Evolutionary conservation across 2,113 vertebrate species (phyloP), one percentile per base, ranked within the genome.

Genomic region (Sceloporus tristichus): DNA sequence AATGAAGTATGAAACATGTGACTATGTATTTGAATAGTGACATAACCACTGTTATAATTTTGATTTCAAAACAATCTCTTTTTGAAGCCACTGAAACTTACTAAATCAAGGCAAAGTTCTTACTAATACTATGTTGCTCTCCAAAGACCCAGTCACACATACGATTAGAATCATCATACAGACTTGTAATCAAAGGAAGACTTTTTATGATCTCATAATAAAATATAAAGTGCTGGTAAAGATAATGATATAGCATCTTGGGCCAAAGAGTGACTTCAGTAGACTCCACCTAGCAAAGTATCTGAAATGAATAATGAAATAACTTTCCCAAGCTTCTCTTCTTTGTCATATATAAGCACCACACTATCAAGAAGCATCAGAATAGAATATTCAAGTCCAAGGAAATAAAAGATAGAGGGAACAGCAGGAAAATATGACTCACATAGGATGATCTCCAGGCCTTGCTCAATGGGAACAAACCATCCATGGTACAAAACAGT

Each of bases 101-200:
- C 29, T 82, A 68, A 82, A 65, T 90, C 87, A 75, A 81, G 90
- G 81, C 25, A 87, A 23, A 79, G 80, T 0, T 53, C 14, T 80
- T 90, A 21, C 56, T 84, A 83, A 62, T 91, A 8, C 27, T 77
- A 70, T 42, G 78, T 2, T 25, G 40, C 68, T 85, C 19, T 86
- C 82, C 88, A 88, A 79, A 34, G 27, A 62, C 92, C 90, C 42
- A 82, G 74, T 59, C 25, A 91, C 82, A 90, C 86, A 80, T 68
- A 90, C 87, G 85, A 91, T 81, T 90, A 94, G 75, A 88, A 76
- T 84, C 79, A 90, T 90, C 75, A 82, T 29, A 86, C 89, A 83
- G 68, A 88, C 86, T 92, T 91, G 7, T 91, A 91, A 87, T 82
- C 54, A 92, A 88, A 92, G 73, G 79, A 86, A 92, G 89, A 92